A percentile compares a stretch with the other conserved stretches of the same genome.
phyloP scores from a whole-genome alignment of 1,140 invertebrate genomes.

The Maconellicoccus hirsutus region DNA sequence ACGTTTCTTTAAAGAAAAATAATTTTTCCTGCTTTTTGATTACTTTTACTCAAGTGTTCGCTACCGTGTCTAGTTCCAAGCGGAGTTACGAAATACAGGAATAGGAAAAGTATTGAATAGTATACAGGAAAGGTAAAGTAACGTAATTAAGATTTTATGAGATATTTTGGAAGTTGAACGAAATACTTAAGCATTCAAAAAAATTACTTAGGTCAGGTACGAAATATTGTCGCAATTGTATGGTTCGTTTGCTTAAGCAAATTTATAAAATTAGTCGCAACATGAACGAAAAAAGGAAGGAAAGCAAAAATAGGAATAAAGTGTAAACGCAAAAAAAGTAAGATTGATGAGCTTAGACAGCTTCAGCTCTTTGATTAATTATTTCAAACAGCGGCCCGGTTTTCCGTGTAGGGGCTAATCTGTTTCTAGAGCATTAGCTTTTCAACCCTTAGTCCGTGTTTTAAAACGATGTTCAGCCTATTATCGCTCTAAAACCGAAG shows the following conservation, averaged over 20 bases:
- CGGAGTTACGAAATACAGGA: too few species aligned
- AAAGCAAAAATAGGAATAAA: background rate
- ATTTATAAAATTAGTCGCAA: background rate
- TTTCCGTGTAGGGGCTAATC: constrained; percentile 15
- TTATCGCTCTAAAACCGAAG: background rate
- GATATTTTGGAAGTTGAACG: too few species aligned
- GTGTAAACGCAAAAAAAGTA: constrained; percentile 5
- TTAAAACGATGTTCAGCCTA: constrained; percentile 15
- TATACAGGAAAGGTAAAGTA: too few species aligned
- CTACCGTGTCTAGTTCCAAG: too few species aligned
- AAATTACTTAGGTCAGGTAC: background rate
- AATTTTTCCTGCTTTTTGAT: too few species aligned
- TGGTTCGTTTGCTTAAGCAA: constrained; percentile 1
- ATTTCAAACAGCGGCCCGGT: constrained; percentile 18
- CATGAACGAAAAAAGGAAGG: background rate
- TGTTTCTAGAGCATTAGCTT: constrained; percentile 20
- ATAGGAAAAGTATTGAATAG: too few species aligned
- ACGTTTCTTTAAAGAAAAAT: too few species aligned
- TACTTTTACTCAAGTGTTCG: too few species aligned
- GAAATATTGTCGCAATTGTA: background rate
- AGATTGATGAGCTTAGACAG: constrained; percentile 19
- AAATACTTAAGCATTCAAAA: too few species aligned
- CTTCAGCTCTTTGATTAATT: constrained; percentile 22
- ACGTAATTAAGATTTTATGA: too few species aligned
- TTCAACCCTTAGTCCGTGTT: constrained; percentile 16